phyloP scores from a whole-genome alignment of 2,113 vertebrate genomes.

The zebrafish (Danio rerio) region GRCz12tu NC_133181.1:15853501-15854000 shows the following conservation, averaged over 20 bases:
- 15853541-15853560: constrained; percentile 99
- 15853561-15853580: constrained; percentile 95
- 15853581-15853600: constrained; percentile 92
- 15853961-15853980: constrained; percentile 84
- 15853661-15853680: constrained; percentile 56
- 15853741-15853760: constrained; percentile 89
- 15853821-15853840: constrained; percentile 75
- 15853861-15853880: constrained; percentile 74
- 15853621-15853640: constrained; percentile 29
- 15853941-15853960: constrained; percentile 89
- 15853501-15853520: constrained; percentile 98
- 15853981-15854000: constrained; percentile 93
- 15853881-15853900: constrained; percentile 85
- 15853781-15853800: constrained; percentile 97
- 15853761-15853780: constrained; percentile 95
- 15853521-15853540: constrained; percentile 99
- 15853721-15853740: constrained; percentile 57
- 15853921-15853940: constrained; percentile 91
- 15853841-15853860: constrained; percentile 78
- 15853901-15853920: constrained; percentile 84
- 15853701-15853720: constrained; percentile 57
- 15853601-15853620: constrained; percentile 61
- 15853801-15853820: constrained; percentile 88
- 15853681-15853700: constrained; percentile 32
- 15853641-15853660: constrained; percentile 21